A percentile compares a stretch with the other conserved stretches of the same genome.
These are phyloP conservation scores for Thelaira solivaga DNA, from an alignment of 2,888 invertebrate species.

Conservation along the genomic window DNA sequence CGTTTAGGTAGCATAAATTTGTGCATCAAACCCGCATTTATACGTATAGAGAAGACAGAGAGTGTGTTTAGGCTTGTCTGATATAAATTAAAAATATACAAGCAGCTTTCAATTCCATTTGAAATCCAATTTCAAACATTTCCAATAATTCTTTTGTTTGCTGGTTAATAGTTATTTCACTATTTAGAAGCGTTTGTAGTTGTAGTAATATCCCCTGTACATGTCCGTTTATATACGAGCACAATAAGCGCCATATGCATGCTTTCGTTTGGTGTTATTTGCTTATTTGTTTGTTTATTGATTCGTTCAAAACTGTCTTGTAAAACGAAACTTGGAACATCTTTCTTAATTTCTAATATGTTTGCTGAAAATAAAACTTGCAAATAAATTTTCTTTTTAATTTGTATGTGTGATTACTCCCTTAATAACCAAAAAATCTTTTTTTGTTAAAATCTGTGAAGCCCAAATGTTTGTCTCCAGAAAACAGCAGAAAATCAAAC, in stretches of 20 bases:
- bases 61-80: no score
- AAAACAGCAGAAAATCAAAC: no score
- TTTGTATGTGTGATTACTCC: background rate
- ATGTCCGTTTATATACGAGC: background rate
- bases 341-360: conserved; percentile 43
- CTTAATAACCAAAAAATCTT: background rate
- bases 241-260: conserved; percentile 36
- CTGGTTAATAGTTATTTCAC: background rate
- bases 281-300: conserved; percentile 2
- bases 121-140: no score
- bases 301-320: conserved; percentile 14
- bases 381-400: background rate
- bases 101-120: no score
- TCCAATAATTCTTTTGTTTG: no score
- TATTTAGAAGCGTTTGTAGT: background rate
- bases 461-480: no score
- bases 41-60: no score
- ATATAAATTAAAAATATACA: no score
- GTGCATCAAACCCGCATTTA: no score
- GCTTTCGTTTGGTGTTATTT: background rate
- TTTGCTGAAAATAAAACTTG: background rate
- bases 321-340: conserved; percentile 45
- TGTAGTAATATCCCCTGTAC: conserved; percentile 13
- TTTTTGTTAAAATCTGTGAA: background rate
- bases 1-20: no score